Base-by-base conservation (phyloP, 1,140 invertebrate genomes). In the Atta colombica region DNA sequence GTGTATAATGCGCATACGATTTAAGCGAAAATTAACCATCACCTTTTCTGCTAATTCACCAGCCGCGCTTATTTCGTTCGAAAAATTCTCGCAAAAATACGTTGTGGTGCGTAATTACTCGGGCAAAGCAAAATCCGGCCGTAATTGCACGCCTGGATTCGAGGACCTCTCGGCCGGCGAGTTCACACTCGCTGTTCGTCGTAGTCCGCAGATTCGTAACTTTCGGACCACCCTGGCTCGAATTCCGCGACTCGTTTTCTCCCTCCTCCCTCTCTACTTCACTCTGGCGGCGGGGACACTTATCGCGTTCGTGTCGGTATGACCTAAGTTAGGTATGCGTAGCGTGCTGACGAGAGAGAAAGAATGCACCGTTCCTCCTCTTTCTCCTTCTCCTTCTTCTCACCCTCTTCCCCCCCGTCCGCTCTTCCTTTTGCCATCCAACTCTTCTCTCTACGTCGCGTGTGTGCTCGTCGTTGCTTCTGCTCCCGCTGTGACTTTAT, bases 151-250 rank as follows among this genome's bases (percentile, higher is more conserved):
- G 28, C 39, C 6, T 21, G 55, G 71, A 84, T 84, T 84, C 69
- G 68, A 60, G 45, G 80, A 84, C 68, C 49, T 25, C 12, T 58
- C 45, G 6, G 51, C 49, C 31, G 31, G 31, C 31, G 31, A 25
- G 35, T 61, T 49, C 69, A 14, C 69, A 35, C n/a, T 84, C 68
- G 55, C 80, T 39, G 53, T 53, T 89, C 68, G 88, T 87, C 77
- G 25, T 55, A 55, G 61, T 25, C 68, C 49, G 45, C 16, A 60
- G 61, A 92, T 87, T 88, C 72, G 88, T 87, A 89, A 92, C 89
- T 93, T 93, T 87, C 86, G 90, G 91, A 91, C 89, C 92, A 91
- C 89, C 93, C 91, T 72, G 90, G 63, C 82, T 91, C 86, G 88
- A 89, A 93, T 93, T 93, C 91, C 91, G 88, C 89, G 89, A 87